Evolutionary conservation across 1,140 invertebrate species (phyloP), one percentile per base, ranked within the genome.

Genomic region (Dendrolimus kikuchii): DNA sequence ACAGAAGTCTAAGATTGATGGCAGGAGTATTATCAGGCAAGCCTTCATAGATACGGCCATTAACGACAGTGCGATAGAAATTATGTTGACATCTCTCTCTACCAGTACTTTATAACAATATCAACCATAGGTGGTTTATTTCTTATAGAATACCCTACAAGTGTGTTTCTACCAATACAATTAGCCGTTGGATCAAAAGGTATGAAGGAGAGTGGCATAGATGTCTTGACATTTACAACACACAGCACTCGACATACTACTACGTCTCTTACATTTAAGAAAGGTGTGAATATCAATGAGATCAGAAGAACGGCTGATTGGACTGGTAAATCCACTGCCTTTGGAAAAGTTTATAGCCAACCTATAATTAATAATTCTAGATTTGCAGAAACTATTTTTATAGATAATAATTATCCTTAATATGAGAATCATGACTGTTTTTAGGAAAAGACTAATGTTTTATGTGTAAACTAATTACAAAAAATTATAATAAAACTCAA

Each of bases 201-300:
- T 3, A 42, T 42, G 41, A 4, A 42, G 23, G 52, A 61, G 6
- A 68, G 74, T 47, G 71, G 73, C 2, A 51, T 80, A 2, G 65
- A 73, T 46, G 59, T 60, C 4, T 5, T 38, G 4, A 36, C 46
- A 38, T 81, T 72, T 49, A 49, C 58, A 2, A 66, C 71, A 2
- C 73, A 79, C 40, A 72, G 66, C 54, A 73, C 71, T 1, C 64
- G 73, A 0, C 78, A 81, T 57, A 70, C 74, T 0, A 38, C 74
- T 9, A 77, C 74, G 0, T 81, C 80, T 5, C 44, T 58, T 0
- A 74, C 77, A 6, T 40, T 47, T 8, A 8, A 39, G 7, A 55
- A 57, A 5, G 75, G 75, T 4, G 38, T 71, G 0, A 55, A 52
- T 40, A 0, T 77, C 5, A 65, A 75, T 7, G 2, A 46, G 1